Base-by-base conservation (phyloP, 1,140 invertebrate genomes). In the Odontomachus brunneus region DNA sequence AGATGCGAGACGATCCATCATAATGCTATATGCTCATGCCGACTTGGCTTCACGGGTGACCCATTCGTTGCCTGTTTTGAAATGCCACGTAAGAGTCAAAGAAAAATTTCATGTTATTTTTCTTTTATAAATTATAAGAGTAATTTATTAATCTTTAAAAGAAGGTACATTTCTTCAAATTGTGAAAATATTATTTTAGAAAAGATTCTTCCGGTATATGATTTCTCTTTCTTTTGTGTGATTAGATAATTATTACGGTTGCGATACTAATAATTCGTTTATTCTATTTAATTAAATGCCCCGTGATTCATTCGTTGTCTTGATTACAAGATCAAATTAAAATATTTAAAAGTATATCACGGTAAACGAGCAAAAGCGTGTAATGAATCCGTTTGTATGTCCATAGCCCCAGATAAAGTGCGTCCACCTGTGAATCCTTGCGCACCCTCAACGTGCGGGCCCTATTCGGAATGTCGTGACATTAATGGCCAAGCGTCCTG, bases 21-120 rank as follows among this genome's bases (percentile, higher is more conserved):
- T 88, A 95, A 93, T 81, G 94, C 95, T 3, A 95, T 95, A 72
- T 96, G 95, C 84, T 94, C 92, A 62, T 96, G 95, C 87, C 92
- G 90, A 67, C 71, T 91, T 44, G 91, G 92, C 83, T 94, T 91
- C 76, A 95, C 94, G 60, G 95, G 96, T 49, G 95, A 96, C 91
- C 96, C 96, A 17, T 95, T 95, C 81, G 91, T 93, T 66, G 89
- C 92, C 85, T 96, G 96, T 86, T 91, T 88, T 51, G 92, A 92
- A 33, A 93, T 94, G 75, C 93, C 90, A 92, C 82, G 94, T 94
- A 93, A 94, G 93, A 86, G 67, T 26, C 0, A 22, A n/a, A 17
- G 29, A 26, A 84, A 67, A 73, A 38, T 57, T 4, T 26, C 22
- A 55, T 75, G 3, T 73, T 17, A 0, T 62, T 48, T 22, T n/a